Base-by-base conservation (phyloP, 2,113 vertebrate genomes). In the Sapajus apella region DNA sequence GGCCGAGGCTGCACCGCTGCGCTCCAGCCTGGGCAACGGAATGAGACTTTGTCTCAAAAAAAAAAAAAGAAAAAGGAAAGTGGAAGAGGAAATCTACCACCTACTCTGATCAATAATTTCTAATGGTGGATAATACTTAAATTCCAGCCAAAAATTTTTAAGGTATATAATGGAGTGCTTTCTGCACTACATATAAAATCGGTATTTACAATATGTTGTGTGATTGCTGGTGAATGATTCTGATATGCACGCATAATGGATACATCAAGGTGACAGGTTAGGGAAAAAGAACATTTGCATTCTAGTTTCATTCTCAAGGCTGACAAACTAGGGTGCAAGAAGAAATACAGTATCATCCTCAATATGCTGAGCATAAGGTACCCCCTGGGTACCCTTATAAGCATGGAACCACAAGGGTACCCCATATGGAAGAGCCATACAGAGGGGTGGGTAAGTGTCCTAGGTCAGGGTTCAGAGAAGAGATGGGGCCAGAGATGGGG, bases 1-100 rank as follows among this genome's bases (percentile, higher is more conserved):
- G 32, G 61, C 61, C 0, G 27, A 64, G 61, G 32, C 32, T 2
- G 0, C 2, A 0, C 61, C 27, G 6, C 61, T 6, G 61, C 12
- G 32, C 27, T 64, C 61, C 30, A 14, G 27, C 11, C 61, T 64
- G 27, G 27, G 61, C 61, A 64, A 32, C 27, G 32, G 61, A 64
- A 32, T 0, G 11, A 64, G 61, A 64, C 61, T 64, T 13, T 30
- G 27, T 64, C 61, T 64, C 27, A 64, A 6, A 64, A 64, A 64
- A 64, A 40, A 37, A 37, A 37, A 40, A 40, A n/a, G n/a, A 64
- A 5, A 64, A 64, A 64, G 30, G 61, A 32, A 27, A 83, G 25
- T 20, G 6, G 23, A 27, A 70, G 30, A 47, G 9, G 30, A 87
- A 83, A 83, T 77, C 25, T 87, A n/a, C 17, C 2, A 55, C 50